Evolutionary conservation across 1,140 invertebrate species (phyloP), one percentile per base, ranked within the genome.

Genomic region (Drosophila watanabei): DNA sequence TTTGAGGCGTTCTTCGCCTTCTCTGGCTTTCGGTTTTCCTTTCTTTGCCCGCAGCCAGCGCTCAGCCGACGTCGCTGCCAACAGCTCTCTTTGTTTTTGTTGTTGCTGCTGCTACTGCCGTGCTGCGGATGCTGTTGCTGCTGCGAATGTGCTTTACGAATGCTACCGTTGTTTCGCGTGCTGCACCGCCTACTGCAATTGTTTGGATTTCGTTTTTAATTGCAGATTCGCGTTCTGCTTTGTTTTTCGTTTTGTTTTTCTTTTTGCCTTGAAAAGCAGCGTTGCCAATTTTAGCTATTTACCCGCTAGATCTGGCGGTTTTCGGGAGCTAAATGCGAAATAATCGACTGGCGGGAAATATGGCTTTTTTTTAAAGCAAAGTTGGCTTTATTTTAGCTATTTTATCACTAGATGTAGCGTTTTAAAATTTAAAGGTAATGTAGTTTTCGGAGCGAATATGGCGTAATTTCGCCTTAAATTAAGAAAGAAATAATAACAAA

Each of bases 11-110:
- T 80, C 76, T 87, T 86, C 83, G 76, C 62, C 71, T 45, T 62
- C 63, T 33, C 51, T 33, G 49, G 37, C 62, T 72, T 79, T 89
- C 63, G 86, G 77, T 89, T 88, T 85, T 81, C 78, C 75, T 89
- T 89, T 85, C 81, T 70, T 77, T 83, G 75, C 48, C 48, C 18
- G 63, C 54, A 43, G 56, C 35, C 51, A 58, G 65, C 49, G 52
- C 69, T 32, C 66, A 59, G 71, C 66, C 48, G 37, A 59, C 66
- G 69, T 71, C 48, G 68, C 54, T 73, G 59, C 49, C 39, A 46
- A 57, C 37, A 54, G 57, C 32, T 61, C 66, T 64, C n/a, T n/a
- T n/a, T n/a, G n/a, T n/a, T n/a, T n/a, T 73, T 80, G 33, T 63
- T 73, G 54, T 37, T 51, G 49, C 64, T 64, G 65, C 45, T 52